Conservation (phyloP, 35 echinoderm and acorn worm genomes). For the Ophiothrix spiculata region DNA sequence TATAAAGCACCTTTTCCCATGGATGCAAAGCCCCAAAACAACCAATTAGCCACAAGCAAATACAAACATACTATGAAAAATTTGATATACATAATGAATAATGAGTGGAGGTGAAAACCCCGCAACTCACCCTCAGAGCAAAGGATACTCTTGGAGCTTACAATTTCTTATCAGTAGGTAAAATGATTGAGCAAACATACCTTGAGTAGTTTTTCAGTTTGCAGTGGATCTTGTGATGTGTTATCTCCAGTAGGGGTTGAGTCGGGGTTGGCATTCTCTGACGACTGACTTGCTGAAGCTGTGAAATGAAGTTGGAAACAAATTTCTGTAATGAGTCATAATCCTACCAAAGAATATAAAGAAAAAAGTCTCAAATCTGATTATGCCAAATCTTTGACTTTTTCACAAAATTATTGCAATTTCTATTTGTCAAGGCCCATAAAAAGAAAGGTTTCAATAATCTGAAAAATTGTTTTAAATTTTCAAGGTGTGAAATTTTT, state of each 20-base stretch:
- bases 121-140: no score
- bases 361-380: no score
- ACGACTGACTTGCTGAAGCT: background rate
- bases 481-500: background rate
- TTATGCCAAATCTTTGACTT: background rate
- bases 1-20: no score
- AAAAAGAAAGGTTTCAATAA: background rate
- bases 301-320: background rate
- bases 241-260: background rate
- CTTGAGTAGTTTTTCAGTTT: slow-evolving; percentile 69
- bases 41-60: no score
- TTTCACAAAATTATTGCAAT: background rate
- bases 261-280: background rate
- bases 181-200: slow-evolving; percentile 9
- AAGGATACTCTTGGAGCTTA: no score
- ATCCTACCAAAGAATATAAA: no score
- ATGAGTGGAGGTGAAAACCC: no score
- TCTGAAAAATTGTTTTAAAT: background rate
- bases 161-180: no score
- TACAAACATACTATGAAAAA: no score
- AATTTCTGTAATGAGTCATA: no score
- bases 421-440: background rate
- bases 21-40: no score
- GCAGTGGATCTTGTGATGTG: slow-evolving; percentile 41
- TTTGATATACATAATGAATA: background rate